Percentiles rank a stretch among this genome's conserved stretches.
These are phyloP conservation scores for Poeciliopsis retropinna DNA, from an alignment of 2,113 vertebrate species.

Conservation along the genomic window DNA sequence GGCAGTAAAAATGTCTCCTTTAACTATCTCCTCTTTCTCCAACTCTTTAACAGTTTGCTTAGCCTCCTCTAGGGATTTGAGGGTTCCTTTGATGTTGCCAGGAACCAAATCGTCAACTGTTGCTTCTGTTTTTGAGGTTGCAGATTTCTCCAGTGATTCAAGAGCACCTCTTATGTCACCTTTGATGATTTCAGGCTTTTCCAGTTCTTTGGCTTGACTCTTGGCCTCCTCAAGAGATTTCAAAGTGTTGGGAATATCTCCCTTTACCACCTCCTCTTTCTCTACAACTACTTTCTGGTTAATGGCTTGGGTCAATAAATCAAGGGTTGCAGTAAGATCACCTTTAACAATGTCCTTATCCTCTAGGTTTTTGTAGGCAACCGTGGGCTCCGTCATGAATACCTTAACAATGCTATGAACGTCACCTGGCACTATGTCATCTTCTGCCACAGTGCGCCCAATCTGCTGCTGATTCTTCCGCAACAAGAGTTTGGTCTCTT, in stretches of 20 bases:
- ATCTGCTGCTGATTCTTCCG: slow-evolving; percentile 80
- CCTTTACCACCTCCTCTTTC: slow-evolving; percentile 87
- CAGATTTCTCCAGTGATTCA: slow-evolving; percentile 86
- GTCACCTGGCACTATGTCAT: slow-evolving; percentile 89
- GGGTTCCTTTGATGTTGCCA: slow-evolving; percentile 84
- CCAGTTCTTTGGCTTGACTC: slow-evolving; percentile 78
- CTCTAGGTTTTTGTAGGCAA: slow-evolving; percentile 73
- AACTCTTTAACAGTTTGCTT: slow-evolving; percentile 81
- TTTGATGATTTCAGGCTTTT: slow-evolving; percentile 82
- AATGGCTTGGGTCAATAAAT: slow-evolving; percentile 84
- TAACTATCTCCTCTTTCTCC: slow-evolving; percentile 78
- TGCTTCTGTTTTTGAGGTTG: slow-evolving; percentile 76
- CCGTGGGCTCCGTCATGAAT: slow-evolving; percentile 84
- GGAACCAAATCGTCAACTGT: slow-evolving; percentile 84
- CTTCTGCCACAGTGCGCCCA: slow-evolving; percentile 83
- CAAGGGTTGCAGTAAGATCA: slow-evolving; percentile 84
- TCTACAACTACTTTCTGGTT: slow-evolving; percentile 82
- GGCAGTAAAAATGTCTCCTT: slow-evolving; percentile 75
- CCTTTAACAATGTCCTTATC: slow-evolving; percentile 86
- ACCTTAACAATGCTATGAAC: slow-evolving; percentile 84
- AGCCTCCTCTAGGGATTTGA: slow-evolving; percentile 85
- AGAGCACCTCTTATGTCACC: slow-evolving; percentile 85
- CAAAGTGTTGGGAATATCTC: slow-evolving; percentile 80
- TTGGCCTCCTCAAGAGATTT: slow-evolving; percentile 86
- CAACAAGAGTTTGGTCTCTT: slow-evolving; percentile 85